phyloP scores from a whole-genome alignment of 2,113 vertebrate species.

The Pongo abelii region DNA sequence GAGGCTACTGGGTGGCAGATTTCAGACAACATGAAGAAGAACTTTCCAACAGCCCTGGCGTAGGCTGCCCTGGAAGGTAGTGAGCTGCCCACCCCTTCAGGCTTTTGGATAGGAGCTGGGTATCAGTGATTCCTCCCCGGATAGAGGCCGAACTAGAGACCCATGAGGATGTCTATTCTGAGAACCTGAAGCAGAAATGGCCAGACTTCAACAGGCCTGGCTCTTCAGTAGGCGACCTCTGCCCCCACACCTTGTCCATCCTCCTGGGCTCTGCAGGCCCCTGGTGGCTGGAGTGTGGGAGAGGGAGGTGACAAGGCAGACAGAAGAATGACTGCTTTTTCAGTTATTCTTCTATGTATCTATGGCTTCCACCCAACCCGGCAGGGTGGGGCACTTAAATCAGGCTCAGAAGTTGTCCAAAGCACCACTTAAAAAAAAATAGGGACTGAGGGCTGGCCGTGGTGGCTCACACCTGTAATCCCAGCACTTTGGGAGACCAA shows the following conservation, averaged over 20 bases:
- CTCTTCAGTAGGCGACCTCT: too few species aligned
- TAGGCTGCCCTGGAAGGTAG: not conserved
- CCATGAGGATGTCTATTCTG: not conserved
- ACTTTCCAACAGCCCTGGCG: not conserved
- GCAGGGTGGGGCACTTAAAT: not conserved
- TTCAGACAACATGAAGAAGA: not conserved
- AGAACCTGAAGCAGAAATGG: not conserved
- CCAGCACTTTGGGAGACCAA: too few species aligned
- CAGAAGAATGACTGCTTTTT: not conserved
- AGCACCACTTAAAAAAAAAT: not conserved
- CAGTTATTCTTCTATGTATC: not conserved
- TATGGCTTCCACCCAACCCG: not conserved
- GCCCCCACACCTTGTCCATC: not conserved
- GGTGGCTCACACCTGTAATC: too few species aligned
- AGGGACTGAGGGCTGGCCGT: too few species aligned
- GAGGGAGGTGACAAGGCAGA: too few species aligned
- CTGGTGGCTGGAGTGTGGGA: not conserved
- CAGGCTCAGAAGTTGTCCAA: not conserved
- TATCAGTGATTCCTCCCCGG: not conserved
- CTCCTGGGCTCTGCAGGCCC: not conserved
- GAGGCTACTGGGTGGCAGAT: not conserved
- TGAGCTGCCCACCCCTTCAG: not conserved
- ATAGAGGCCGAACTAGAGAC: not conserved
- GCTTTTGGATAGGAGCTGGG: not conserved
- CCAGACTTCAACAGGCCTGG: not conserved